These are phyloP conservation scores for Scophthalmus maximus DNA, from an alignment of 2,113 vertebrate genomes.

Conservation along the genomic window DNA sequence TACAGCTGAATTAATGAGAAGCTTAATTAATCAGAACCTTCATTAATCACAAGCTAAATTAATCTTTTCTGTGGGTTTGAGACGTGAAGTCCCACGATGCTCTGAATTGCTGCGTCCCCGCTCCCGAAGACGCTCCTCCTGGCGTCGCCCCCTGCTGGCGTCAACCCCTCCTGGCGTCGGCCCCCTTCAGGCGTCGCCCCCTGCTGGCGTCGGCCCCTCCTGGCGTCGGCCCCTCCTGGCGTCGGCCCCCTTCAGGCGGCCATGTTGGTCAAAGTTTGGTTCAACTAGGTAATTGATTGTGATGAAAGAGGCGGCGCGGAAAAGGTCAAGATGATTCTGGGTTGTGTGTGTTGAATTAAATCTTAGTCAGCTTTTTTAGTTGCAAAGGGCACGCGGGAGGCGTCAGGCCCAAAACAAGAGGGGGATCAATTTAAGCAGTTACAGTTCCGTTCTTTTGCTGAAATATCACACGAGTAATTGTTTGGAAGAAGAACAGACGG, in stretches of 20 bases:
- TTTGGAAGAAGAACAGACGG: not conserved
- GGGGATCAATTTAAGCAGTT: not conserved
- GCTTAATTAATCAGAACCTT: too few relatives aligned
- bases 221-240: too few relatives aligned
- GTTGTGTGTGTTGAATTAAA: conserved; percentile 4
- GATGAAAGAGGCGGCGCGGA: conserved; percentile 29
- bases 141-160: too few relatives aligned
- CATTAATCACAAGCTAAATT: too few relatives aligned
- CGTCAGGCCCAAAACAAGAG: not conserved
- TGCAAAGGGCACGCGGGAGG: conserved; percentile 15
- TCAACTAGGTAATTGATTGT: conserved; percentile 14
- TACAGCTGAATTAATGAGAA: too few relatives aligned
- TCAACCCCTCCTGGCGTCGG: too few relatives aligned
- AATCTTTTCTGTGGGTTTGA: not conserved
- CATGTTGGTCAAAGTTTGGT: not conserved
- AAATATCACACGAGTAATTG: too few relatives aligned
- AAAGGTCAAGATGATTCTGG: conserved; percentile 44
- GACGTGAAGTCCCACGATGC: not conserved
- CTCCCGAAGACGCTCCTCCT: too few relatives aligned
- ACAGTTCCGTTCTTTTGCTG: not conserved
- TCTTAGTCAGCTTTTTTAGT: conserved; percentile 33
- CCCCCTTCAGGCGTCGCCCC: too few relatives aligned
- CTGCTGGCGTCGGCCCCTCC: too few relatives aligned
- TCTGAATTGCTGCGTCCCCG: too few relatives aligned
- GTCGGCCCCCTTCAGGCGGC: too few relatives aligned